These are phyloP conservation scores for Piezodorus guildinii DNA, from an alignment of 1,140 invertebrate genomes.

Conservation along the genomic window DNA sequence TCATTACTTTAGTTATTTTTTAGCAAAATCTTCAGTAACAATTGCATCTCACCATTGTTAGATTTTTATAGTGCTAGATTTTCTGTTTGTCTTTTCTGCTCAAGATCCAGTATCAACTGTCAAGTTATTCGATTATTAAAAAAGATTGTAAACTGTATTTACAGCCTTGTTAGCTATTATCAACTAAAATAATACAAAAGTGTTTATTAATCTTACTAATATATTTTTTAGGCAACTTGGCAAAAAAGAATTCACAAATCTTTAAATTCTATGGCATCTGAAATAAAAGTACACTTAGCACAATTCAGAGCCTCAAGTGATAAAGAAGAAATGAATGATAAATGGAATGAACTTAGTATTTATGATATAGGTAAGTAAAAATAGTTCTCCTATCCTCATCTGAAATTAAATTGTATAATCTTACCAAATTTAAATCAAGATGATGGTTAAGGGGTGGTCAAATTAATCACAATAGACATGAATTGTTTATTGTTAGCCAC, in stretches of 20 bases:
- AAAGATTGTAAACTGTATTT: too few species aligned
- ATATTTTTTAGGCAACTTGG: conserved; percentile 44
- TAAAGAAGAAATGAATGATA: conserved; percentile 66
- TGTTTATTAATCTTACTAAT: background rate
- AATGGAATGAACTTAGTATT: conserved; percentile 87
- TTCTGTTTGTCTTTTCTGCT: too few species aligned
- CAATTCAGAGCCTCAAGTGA: conserved; percentile 62
- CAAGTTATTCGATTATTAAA: too few species aligned
- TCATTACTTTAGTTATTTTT: too few species aligned
- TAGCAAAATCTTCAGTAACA: too few species aligned
- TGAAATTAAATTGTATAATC: conserved; percentile 6
- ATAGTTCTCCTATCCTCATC: conserved; percentile 19
- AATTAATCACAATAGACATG: too few species aligned
- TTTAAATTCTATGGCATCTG: conserved; percentile 85
- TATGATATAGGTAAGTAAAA: conserved; percentile 62
- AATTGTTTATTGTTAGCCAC: too few species aligned
- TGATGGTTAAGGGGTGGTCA: background rate
- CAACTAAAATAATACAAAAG: background rate
- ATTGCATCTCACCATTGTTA: too few species aligned
- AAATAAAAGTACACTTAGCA: conserved; percentile 69
- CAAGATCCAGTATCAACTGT: too few species aligned
- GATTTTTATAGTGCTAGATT: too few species aligned
- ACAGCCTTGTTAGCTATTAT: too few species aligned
- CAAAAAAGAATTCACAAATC: conserved; percentile 89
- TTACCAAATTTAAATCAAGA: background rate